phyloP scores from a whole-genome alignment of 53 echinoderm and acorn worm species.

The Paracentrotus lividus region DNA sequence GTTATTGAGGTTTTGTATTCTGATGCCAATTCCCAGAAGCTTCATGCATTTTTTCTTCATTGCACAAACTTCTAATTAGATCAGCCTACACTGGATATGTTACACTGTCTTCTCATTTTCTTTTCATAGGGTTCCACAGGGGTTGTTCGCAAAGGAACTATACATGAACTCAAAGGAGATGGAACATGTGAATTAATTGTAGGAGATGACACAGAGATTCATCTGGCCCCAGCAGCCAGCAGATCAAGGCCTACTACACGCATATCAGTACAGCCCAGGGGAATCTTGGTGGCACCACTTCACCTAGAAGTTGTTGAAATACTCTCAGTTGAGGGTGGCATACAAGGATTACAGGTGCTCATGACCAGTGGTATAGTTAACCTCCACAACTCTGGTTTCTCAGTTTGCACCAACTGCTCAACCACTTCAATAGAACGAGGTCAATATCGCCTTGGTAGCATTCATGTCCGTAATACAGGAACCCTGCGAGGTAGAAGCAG shows the following conservation, averaged over 20 bases:
- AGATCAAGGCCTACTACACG: slow-evolving; percentile 70
- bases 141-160: slow-evolving; percentile 13
- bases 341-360: slow-evolving; percentile 80
- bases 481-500: slow-evolving; percentile 55
- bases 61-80: too few species aligned
- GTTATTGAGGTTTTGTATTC: too few species aligned
- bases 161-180: slow-evolving; percentile 80
- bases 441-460: slow-evolving; percentile 75
- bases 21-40: too few species aligned
- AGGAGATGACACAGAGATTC: slow-evolving; percentile 59
- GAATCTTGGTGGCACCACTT: slow-evolving; percentile 74
- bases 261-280: slow-evolving; percentile 68
- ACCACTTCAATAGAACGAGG: slow-evolving; percentile 76
- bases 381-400: slow-evolving; percentile 78
- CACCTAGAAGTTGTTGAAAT: slow-evolving; percentile 65
- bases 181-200: slow-evolving; percentile 73
- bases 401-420: slow-evolving; percentile 85
- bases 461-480: slow-evolving; percentile 75
- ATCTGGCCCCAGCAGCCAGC: slow-evolving; percentile 70
- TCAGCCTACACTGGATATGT: too few species aligned
- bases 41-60: too few species aligned
- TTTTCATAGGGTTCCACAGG: background rate
- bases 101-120: too few species aligned
- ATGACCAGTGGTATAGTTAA: slow-evolving; percentile 69
- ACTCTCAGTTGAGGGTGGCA: slow-evolving; percentile 76